These are phyloP conservation scores for Rallus limicola DNA, from an alignment of 2,113 vertebrate genomes.

Conservation along the genomic window DNA sequence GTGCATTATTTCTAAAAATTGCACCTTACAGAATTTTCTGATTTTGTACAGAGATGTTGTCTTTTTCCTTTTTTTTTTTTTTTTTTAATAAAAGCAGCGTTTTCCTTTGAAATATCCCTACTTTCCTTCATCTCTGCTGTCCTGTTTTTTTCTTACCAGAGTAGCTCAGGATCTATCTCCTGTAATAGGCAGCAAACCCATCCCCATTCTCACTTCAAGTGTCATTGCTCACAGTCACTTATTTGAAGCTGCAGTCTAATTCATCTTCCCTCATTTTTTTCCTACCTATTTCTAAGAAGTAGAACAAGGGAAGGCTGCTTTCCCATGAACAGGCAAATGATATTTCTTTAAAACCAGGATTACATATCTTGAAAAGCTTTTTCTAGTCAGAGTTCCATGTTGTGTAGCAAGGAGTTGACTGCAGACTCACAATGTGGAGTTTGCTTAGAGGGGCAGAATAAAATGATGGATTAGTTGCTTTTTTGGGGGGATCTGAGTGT, in stretches of 20 bases:
- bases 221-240: neutral
- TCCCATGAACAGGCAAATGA: neutral
- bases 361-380: neutral
- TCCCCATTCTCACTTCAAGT: neutral
- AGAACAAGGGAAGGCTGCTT: neutral
- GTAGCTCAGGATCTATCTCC: neutral
- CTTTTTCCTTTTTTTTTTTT: neutral
- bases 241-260: neutral
- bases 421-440: neutral
- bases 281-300: neutral
- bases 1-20: neutral
- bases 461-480: slow-evolving; percentile 42
- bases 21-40: neutral
- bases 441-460: slow-evolving; percentile 38
- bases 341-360: neutral
- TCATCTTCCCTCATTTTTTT: neutral
- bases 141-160: neutral
- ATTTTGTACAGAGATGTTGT: neutral
- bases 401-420: neutral
- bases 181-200: neutral
- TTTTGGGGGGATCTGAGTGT: neutral
- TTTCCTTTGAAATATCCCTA: neutral
- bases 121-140: neutral
- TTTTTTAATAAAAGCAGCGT: neutral
- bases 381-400: neutral